Evolutionary conservation across 2,113 vertebrate species (phyloP).

Genomic region (Protobothrops flavoviridis): DNA sequence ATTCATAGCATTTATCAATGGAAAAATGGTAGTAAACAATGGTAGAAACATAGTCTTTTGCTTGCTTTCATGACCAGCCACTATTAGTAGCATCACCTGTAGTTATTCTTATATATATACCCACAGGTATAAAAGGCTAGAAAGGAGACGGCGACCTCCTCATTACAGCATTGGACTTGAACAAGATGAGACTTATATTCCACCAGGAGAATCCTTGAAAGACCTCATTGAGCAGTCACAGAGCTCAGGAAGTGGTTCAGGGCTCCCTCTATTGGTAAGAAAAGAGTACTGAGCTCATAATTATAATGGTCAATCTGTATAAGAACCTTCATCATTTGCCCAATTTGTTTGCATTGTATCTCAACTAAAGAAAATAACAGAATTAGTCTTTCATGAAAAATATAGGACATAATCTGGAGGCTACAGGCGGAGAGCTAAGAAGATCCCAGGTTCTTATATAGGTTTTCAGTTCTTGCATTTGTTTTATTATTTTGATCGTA

Average conservation of each 20-base stretch:
- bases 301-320: neutral
- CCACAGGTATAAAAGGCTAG: slow-evolving; percentile 86
- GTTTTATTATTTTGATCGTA: neutral
- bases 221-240: slow-evolving; percentile 95
- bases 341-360: neutral
- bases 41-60: neutral
- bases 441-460: neutral
- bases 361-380: neutral
- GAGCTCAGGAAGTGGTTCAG: slow-evolving; percentile 95
- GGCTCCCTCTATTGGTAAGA: slow-evolving; percentile 97
- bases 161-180: slow-evolving; percentile 92
- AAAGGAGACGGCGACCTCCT: slow-evolving; percentile 77
- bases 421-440: neutral
- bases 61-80: neutral
- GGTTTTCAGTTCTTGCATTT: neutral
- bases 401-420: neutral
- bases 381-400: neutral
- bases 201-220: slow-evolving; percentile 90
- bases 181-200: slow-evolving; percentile 91
- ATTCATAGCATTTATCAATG: neutral
- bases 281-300: slow-evolving; percentile 3
- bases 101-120: neutral
- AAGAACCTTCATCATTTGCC: neutral
- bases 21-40: neutral
- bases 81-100: slow-evolving; percentile 1